phyloP scores from a whole-genome alignment of 2,797 vertebrate genomes.

The Micromesistius poutassou region DNA sequence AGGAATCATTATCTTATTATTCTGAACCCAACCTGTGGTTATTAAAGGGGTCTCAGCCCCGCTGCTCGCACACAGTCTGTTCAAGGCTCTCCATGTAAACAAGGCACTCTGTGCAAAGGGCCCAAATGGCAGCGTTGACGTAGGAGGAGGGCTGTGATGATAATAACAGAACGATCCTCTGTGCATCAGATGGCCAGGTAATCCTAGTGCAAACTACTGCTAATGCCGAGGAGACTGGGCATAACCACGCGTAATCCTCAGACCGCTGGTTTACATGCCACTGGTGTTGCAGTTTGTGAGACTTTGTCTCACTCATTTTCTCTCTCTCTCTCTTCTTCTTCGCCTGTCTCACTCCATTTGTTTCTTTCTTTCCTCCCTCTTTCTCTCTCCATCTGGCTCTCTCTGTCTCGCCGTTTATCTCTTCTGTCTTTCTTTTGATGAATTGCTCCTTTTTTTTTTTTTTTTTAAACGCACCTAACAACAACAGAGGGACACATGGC shows the following conservation, averaged over 20 bases:
- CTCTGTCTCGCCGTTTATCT: background rate
- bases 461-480: too few species aligned
- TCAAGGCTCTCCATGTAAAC: conserved; percentile 13
- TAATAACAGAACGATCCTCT: conserved; percentile 50
- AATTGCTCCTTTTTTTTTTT: too few species aligned
- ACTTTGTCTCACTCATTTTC: background rate
- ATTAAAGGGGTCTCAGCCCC: background rate
- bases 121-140: conserved; percentile 15
- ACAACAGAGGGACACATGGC: background rate
- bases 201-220: conserved; percentile 57
- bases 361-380: background rate
- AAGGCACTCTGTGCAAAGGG: conserved; percentile 22
- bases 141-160: conserved; percentile 43
- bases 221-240: conserved; percentile 57
- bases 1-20: background rate
- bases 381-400: background rate
- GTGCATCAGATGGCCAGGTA: conserved; percentile 59
- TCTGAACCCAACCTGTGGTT: background rate
- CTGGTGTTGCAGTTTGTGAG: conserved; percentile 27
- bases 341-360: background rate
- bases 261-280: conserved; percentile 49
- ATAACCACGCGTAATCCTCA: conserved; percentile 65
- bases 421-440: too few species aligned
- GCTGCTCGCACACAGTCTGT: background rate
- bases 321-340: background rate